Base-by-base conservation (phyloP, 2,113 vertebrate genomes). In the Mohoua ochrocephala region DNA sequence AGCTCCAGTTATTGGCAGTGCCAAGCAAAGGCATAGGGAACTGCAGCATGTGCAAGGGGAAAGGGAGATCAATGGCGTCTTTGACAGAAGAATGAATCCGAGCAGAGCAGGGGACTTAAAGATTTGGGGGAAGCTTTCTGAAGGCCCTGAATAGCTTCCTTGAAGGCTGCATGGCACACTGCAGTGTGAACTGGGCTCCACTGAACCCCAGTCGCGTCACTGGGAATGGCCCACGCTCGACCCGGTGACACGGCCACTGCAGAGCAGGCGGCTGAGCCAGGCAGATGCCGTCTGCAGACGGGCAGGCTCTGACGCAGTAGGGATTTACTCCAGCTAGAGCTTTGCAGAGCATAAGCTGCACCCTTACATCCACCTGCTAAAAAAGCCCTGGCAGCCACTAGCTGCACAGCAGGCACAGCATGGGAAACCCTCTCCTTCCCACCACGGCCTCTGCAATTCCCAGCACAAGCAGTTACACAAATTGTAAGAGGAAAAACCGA, bases 191-290 rank as follows among this genome's bases (percentile, higher is more conserved):
- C 18, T 2, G 7, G 37, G 45, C 63, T 49, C 15, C 13, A 4
- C n/a, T 30, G 1, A 0, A 10, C 1, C 37, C 41, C 57, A 19
- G 39, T 4, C 42, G 6, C 1, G 1, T 4, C 47, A 2, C 37
- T 13, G 68, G 45, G 39, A 53, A 19, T 0, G 15, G 41, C 47
- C 53, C 3, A 0, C 6, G 68, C 50, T 20, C 0, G 0, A 60
- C 15, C 31, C 0, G 0, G 20, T 18, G 56, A 35, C 52, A 9
- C 0, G 0, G 80, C 41, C 1, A 0, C 78, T 13, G 53, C 52
- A 0, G 2, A 9, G 22, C 63, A 1, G 57, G 59, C 1, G 0
- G 53, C 87, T n/a, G 75, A 70, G 49, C 56, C 1, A 1, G 11
- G 21, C 33, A 75, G 89, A n/a, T 28, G 54, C 52, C 4, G 0